A percentile compares a stretch with the other conserved stretches of the same genome.
Conservation (phyloP, 2,888 invertebrate species). For the Gerris lacustris region DNA sequence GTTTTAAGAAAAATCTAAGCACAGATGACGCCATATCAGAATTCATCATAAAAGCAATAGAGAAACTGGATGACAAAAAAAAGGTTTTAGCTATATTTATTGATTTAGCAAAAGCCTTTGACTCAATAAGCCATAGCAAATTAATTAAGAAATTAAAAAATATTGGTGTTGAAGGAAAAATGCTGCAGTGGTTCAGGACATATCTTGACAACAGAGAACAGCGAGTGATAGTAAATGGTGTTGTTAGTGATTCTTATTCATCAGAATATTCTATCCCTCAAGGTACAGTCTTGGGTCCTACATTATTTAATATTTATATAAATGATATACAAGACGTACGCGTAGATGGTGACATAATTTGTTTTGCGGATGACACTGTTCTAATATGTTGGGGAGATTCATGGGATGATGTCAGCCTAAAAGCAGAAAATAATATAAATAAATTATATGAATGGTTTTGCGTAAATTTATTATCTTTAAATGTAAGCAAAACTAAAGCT, state of each 20-base stretch:
- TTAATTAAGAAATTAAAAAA: too few relatives aligned
- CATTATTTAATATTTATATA: not conserved
- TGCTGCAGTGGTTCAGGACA: too few relatives aligned
- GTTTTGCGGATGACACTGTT: not conserved
- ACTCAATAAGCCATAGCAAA: too few relatives aligned
- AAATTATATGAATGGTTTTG: not conserved
- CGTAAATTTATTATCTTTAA: not conserved
- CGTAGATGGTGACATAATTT: not conserved
- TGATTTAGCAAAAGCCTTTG: too few relatives aligned
- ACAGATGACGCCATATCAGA: too few relatives aligned
- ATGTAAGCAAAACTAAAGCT: not conserved
- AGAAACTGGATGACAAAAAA: too few relatives aligned
- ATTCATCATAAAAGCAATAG: too few relatives aligned
- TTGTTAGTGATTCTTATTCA: not conserved
- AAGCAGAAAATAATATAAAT: not conserved
- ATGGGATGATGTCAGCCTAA: not conserved
- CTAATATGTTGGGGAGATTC: not conserved
- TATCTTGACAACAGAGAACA: too few relatives aligned
- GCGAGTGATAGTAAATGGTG: not conserved
- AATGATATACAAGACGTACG: not conserved
- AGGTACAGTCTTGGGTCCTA: not conserved
- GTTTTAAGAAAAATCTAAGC: too few relatives aligned
- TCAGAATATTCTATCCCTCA: conserved; percentile 1
- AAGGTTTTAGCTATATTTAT: too few relatives aligned
- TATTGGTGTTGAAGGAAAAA: too few relatives aligned